Evolutionary conservation across 2,888 invertebrate genomes (phyloP), one percentile per base, ranked within the genome.

Genomic region (Ichneumoninae sp.): DNA sequence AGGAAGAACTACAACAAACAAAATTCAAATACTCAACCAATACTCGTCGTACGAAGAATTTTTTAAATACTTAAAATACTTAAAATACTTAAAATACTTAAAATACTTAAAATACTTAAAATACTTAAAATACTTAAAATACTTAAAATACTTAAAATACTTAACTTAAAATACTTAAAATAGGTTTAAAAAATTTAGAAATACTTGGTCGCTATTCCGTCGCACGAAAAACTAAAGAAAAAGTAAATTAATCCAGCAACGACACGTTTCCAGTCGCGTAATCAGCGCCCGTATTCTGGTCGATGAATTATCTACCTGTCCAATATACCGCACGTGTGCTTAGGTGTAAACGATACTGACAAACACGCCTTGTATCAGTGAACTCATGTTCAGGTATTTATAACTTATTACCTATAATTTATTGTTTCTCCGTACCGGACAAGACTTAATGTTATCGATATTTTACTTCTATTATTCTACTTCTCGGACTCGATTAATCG

Each of bases 401-500:
- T 30, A n/a, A 33, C 60, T 6, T 30, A 33, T 33, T 33, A n/a
- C 16, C 60, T n/a, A 65, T 22, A 66, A 80, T 81, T 70, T 70
- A 81, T 81, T 70, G 40, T 70, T 75, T 75, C 80, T 44, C 16
- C 19, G 75, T 75, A 75, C 30, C 7, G 4, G 57, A 30, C 47
- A 68, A 44, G 65, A 75, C 19, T 66, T 66, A 62, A 75, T 52
- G 36, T 70, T 62, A 62, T 75, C 75, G 30, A 70, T 75, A 16
- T 60, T 70, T 47, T 52, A 60, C 62, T 75, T 44, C 62, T 54
- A 13, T 44, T 33, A 52, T 52, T n/a, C 40, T 5, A 75, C 68
- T 70, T 81, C 62, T 52, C 22, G 50, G 62, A 75, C 62, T 75
- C n/a, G 40, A 81, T 81, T 54, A 62, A 81, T 76, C 44, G 30